phyloP scores from a whole-genome alignment of 2,797 vertebrate genomes.

The Peromyscus aztecus region DNA sequence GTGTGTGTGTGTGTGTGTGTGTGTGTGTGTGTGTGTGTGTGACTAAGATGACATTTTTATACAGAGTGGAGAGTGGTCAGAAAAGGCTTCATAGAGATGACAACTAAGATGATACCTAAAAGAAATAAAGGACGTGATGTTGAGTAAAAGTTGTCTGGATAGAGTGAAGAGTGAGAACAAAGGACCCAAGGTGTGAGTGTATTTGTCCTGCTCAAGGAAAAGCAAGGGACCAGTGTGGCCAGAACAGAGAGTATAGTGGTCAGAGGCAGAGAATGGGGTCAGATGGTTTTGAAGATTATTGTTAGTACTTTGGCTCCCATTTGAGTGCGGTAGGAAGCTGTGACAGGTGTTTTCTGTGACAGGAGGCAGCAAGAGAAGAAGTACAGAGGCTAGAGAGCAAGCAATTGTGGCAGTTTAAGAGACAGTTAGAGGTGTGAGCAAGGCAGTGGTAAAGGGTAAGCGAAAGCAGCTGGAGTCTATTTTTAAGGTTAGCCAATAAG shows the following conservation, averaged over 20 bases:
- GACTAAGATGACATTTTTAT: background rate
- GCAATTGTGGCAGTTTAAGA: background rate
- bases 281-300: background rate
- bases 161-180: background rate
- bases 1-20: background rate
- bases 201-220: background rate
- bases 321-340: background rate
- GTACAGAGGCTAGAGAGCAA: background rate
- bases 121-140: background rate
- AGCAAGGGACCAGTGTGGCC: background rate
- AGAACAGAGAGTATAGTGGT: background rate
- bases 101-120: background rate
- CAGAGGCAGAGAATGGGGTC: background rate
- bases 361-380: background rate
- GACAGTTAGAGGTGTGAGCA: too few species aligned
- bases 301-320: background rate
- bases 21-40: background rate
- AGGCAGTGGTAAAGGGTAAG: rapidly evolving
- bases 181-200: background rate
- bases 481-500: too few species aligned
- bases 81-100: background rate
- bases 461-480: background rate
- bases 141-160: background rate
- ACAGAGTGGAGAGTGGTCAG: background rate
- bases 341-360: background rate